These are phyloP conservation scores for Drosophila mauritiana DNA, from an alignment of 1,140 invertebrate species.

Conservation along the genomic window DNA sequence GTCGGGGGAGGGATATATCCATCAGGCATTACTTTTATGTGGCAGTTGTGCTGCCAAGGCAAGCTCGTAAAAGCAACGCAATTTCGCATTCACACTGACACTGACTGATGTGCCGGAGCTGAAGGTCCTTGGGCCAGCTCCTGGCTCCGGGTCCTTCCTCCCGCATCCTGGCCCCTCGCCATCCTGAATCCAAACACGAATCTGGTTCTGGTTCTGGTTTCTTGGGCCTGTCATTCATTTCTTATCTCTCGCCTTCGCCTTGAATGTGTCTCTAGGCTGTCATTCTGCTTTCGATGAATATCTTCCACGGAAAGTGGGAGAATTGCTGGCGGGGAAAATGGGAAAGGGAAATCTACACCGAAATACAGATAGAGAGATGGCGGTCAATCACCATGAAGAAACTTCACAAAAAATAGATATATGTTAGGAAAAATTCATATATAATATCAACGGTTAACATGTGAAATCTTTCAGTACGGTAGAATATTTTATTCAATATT, in stretches of 20 bases:
- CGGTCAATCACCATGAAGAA: too few relatives aligned
- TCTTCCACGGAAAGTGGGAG: slow-evolving; percentile 48
- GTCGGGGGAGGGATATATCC: slow-evolving; percentile 37
- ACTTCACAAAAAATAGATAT: too few relatives aligned
- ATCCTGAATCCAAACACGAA: slow-evolving; percentile 1
- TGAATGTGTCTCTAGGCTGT: slow-evolving; percentile 84
- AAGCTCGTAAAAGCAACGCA: slow-evolving; percentile 76
- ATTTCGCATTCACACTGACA: slow-evolving; percentile 80
- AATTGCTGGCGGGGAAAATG: neutral
- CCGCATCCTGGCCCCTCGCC: neutral
- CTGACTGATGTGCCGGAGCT: slow-evolving; percentile 70
- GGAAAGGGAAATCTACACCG: neutral
- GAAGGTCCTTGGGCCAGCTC: slow-evolving; percentile 40
- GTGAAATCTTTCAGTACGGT: too few relatives aligned
- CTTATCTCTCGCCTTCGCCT: slow-evolving; percentile 71
- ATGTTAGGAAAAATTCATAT: too few relatives aligned
- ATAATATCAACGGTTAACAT: too few relatives aligned
- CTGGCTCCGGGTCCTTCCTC: neutral
- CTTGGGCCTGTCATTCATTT: slow-evolving; percentile 76
- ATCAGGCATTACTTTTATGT: slow-evolving; percentile 63
- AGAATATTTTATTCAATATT: too few relatives aligned
- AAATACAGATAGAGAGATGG: neutral
- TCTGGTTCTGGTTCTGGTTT: slow-evolving; percentile 21
- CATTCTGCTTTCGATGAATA: slow-evolving; percentile 84
- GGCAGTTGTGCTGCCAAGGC: slow-evolving; percentile 50